phyloP scores from a whole-genome alignment of 2,113 vertebrate genomes.

The Rutilus rutilus region DNA sequence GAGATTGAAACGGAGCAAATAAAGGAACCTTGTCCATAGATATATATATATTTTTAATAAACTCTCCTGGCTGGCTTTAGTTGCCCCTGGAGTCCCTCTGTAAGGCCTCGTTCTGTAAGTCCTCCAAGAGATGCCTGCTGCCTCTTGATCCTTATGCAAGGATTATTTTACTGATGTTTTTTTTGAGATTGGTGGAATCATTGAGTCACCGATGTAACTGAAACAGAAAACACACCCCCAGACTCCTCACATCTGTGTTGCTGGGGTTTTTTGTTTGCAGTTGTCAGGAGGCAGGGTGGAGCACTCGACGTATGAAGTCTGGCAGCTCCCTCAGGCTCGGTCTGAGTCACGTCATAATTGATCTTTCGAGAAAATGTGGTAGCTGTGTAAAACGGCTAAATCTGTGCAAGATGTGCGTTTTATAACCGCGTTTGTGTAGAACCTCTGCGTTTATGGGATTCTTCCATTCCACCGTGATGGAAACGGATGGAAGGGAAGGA shows the following conservation, averaged over 20 bases:
- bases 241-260: slow-evolving; percentile 58
- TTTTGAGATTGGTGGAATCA: slow-evolving; percentile 70
- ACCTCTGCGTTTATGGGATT: slow-evolving; percentile 49
- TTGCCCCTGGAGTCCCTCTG: slow-evolving; percentile 10
- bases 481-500: slow-evolving; percentile 54
- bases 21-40: slow-evolving; percentile 77
- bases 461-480: slow-evolving; percentile 54
- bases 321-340: slow-evolving; percentile 72
- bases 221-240: slow-evolving; percentile 70
- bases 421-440: slow-evolving; percentile 50
- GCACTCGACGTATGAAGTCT: slow-evolving; percentile 65
- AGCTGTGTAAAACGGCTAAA: slow-evolving; percentile 69
- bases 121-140: slow-evolving; percentile 19
- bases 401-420: slow-evolving; percentile 72
- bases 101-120: slow-evolving; percentile 10
- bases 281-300: slow-evolving; percentile 71
- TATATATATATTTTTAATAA: slow-evolving; percentile 69
- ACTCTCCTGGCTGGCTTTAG: slow-evolving; percentile 60
- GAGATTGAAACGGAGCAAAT: slow-evolving; percentile 80
- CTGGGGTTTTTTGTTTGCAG: slow-evolving; percentile 67
- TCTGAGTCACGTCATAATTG: slow-evolving; percentile 77
- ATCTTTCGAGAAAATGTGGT: slow-evolving; percentile 75
- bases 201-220: slow-evolving; percentile 77
- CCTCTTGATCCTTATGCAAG: slow-evolving; percentile 64
- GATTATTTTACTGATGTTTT: slow-evolving; percentile 55